Conservation (phyloP, 92 coral and sea anemone genomes). For the Ricordea florida region DNA sequence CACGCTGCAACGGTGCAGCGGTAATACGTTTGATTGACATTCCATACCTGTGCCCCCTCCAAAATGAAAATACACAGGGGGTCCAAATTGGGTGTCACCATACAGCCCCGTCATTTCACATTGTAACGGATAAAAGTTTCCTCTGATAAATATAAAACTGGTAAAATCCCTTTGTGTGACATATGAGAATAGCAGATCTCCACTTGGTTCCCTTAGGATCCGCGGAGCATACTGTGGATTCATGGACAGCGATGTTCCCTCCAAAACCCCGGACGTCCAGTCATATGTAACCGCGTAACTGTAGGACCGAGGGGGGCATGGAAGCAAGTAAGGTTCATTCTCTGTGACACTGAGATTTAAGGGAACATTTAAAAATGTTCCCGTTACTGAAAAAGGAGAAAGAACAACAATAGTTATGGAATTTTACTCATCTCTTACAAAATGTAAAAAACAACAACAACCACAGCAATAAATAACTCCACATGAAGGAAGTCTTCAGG, state of each 20-base stretch:
- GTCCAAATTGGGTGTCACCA: not conserved
- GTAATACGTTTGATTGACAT: not conserved
- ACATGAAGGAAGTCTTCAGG: no score
- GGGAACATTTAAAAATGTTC: slow-evolving; percentile 5
- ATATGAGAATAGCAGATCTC: slow-evolving; percentile 49
- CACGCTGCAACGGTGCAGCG: no score
- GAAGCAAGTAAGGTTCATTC: not conserved
- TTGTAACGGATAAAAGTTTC: not conserved
- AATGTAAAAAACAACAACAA: no score
- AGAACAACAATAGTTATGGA: not conserved
- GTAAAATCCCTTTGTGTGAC: slow-evolving; percentile 14
- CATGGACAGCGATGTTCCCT: not conserved
- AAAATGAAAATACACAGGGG: not conserved
- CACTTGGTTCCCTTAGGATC: slow-evolving; percentile 40
- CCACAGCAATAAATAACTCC: no score
- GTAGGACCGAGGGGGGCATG: slow-evolving; percentile 41
- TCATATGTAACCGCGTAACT: slow-evolving; percentile 20
- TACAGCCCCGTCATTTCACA: not conserved
- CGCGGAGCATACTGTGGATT: slow-evolving; percentile 16
- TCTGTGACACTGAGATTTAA: slow-evolving; percentile 26
- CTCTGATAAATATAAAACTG: not conserved
- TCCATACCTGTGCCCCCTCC: slow-evolving; percentile 1
- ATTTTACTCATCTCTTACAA: no score
- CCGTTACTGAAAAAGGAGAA: slow-evolving; percentile 23
- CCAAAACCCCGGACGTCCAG: slow-evolving; percentile 8